A percentile compares a stretch with the other conserved stretches of the same genome.
These are phyloP conservation scores for Coranthus polyacanthus DNA, from an alignment of 2,797 vertebrate species.

Conservation along the genomic window DNA sequence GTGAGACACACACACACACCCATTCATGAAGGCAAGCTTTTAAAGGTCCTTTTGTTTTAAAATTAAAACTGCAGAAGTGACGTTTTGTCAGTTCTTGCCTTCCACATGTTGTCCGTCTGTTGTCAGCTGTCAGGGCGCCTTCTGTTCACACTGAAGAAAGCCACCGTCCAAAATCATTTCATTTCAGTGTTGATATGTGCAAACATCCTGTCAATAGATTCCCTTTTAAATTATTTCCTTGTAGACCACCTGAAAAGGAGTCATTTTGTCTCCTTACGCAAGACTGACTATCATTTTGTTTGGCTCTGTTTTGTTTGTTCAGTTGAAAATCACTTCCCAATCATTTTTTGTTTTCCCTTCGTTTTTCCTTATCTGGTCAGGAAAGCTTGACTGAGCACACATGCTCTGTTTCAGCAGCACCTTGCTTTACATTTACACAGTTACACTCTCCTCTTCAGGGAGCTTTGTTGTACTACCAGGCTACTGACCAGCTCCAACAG, in stretches of 20 bases:
- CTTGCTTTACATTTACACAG: conserved; percentile 64
- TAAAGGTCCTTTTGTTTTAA: conserved; percentile 67
- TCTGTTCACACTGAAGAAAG: conserved; percentile 52
- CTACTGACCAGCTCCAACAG: conserved; percentile 63
- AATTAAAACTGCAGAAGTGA: conserved; percentile 60
- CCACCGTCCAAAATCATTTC: conserved; percentile 46
- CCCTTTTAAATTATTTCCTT: conserved; percentile 38
- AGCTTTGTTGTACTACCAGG: conserved; percentile 33
- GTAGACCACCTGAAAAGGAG: conserved; percentile 34
- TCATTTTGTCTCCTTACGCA: conserved; percentile 36
- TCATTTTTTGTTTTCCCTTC: background rate
- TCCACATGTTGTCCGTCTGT: conserved; percentile 57
- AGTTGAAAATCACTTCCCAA: conserved; percentile 49
- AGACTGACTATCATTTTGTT: conserved; percentile 37
- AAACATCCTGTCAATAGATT: conserved; percentile 38
- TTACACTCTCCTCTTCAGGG: conserved; percentile 45
- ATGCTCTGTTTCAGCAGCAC: conserved; percentile 48
- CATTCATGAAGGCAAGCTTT: conserved; percentile 44
- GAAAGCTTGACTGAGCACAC: conserved; percentile 46
- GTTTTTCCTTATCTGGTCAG: conserved; percentile 21
- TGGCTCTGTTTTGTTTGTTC: conserved; percentile 25
- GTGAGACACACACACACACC: conserved; percentile 32
- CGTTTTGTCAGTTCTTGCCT: conserved; percentile 54
- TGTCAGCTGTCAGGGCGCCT: conserved; percentile 71
- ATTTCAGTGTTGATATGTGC: conserved; percentile 23